These are phyloP conservation scores for Nannoperca australis DNA, from an alignment of 2,797 vertebrate genomes.

Conservation along the genomic window DNA sequence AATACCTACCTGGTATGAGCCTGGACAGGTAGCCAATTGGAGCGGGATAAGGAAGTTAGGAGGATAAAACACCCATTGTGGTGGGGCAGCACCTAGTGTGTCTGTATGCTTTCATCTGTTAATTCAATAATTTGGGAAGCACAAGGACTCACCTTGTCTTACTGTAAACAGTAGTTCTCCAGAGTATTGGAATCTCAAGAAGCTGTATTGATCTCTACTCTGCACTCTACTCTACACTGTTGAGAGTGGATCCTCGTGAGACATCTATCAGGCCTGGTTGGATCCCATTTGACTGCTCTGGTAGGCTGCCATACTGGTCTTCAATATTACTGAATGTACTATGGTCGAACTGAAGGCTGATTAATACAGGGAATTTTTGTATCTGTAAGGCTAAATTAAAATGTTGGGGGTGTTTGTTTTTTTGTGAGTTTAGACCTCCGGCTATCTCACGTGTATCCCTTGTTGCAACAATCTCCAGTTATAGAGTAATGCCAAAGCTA, in stretches of 20 bases:
- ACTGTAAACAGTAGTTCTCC: slow-evolving; percentile 16
- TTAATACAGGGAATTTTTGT: neutral
- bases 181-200: slow-evolving; percentile 33
- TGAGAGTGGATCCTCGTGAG: slow-evolving; percentile 51
- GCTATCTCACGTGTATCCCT: neutral
- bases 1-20: slow-evolving; percentile 71
- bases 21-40: slow-evolving; percentile 74
- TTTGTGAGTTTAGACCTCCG: neutral
- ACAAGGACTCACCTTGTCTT: slow-evolving; percentile 27
- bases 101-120: slow-evolving; percentile 54
- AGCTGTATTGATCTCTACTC: slow-evolving; percentile 30
- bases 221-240: slow-evolving; percentile 2
- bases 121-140: slow-evolving; percentile 47
- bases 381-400: neutral
- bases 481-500: neutral
- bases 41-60: slow-evolving; percentile 78
- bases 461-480: neutral
- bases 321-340: slow-evolving; percentile 14
- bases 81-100: slow-evolving; percentile 70
- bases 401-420: neutral
- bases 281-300: slow-evolving; percentile 65
- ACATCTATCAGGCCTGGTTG: slow-evolving; percentile 50
- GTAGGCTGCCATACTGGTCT: slow-evolving; percentile 65
- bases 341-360: neutral
- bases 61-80: slow-evolving; percentile 79